These are phyloP conservation scores for Drosophila santomea DNA, from an alignment of 1,140 invertebrate species.

Conservation along the genomic window DNA sequence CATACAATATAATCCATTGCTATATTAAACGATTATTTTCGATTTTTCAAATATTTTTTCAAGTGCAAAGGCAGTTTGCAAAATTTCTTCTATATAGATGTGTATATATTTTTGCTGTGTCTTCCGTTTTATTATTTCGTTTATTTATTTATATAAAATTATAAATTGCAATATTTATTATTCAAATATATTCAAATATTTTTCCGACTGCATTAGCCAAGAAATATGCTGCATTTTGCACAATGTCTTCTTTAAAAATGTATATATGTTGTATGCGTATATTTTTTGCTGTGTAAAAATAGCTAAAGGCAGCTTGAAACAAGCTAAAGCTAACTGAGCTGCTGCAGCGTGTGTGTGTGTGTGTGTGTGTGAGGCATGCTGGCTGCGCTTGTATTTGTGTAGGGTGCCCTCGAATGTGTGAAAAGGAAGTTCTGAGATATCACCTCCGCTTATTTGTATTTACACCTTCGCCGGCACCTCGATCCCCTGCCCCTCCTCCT, in stretches of 20 bases:
- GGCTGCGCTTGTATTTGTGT: conserved; percentile 58
- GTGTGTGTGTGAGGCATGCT: conserved; percentile 20
- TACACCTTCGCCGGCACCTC: conserved; percentile 68
- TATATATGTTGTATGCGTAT: background rate
- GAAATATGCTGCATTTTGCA: too few relatives aligned
- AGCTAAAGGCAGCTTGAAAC: background rate
- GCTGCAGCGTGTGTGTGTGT: background rate
- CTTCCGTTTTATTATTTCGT: too few relatives aligned
- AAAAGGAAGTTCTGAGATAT: conserved; percentile 83
- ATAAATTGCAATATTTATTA: too few relatives aligned
- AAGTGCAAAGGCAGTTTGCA: too few relatives aligned
- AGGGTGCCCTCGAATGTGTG: conserved; percentile 76
- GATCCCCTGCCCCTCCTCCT: conserved; percentile 13
- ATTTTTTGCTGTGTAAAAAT: background rate
- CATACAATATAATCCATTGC: too few relatives aligned
- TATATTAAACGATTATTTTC: too few relatives aligned
- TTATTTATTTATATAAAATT: too few relatives aligned
- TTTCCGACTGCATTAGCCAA: too few relatives aligned
- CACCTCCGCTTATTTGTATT: conserved; percentile 83
- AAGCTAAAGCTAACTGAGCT: background rate
- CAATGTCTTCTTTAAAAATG: background rate
- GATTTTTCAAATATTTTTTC: too few relatives aligned
- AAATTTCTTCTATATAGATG: too few relatives aligned
- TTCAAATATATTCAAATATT: too few relatives aligned
- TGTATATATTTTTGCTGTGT: too few relatives aligned